Evolutionary conservation across 2,113 vertebrate genomes (phyloP).

Genomic region (Thermophis baileyi): DNA sequence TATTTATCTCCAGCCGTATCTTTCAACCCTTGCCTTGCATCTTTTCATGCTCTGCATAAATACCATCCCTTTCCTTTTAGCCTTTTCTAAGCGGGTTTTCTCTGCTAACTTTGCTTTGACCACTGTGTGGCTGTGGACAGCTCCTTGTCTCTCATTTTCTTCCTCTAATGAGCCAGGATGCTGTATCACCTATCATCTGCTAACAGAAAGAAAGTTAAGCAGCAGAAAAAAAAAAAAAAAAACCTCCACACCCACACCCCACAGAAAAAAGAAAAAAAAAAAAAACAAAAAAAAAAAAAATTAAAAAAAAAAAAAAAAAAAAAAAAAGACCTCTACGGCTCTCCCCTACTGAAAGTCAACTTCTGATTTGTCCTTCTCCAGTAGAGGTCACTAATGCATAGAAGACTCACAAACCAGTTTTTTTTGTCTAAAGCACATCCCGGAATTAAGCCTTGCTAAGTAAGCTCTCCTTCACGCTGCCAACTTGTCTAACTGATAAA

Average conservation of each 20-base stretch:
- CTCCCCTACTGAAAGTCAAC: neutral
- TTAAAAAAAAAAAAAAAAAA: fast-evolving
- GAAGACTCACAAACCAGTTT: neutral
- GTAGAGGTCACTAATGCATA: neutral
- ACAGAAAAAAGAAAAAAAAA: too few species aligned
- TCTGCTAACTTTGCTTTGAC: neutral
- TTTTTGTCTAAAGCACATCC: neutral
- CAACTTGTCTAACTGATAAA: neutral
- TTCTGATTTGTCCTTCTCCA: neutral
- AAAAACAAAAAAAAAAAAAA: too few species aligned
- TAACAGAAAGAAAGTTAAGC: neutral
- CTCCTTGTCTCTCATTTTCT: neutral
- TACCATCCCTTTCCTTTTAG: neutral
- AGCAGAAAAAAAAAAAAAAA: fast-evolving
- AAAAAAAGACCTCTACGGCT: neutral
- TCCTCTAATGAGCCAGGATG: neutral
- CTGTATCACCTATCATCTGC: neutral
- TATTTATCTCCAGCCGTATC: neutral
- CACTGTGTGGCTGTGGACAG: neutral
- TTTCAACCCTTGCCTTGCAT: neutral
- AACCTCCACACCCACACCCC: too few species aligned
- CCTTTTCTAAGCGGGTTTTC: neutral
- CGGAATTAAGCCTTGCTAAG: neutral
- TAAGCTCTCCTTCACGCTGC: neutral
- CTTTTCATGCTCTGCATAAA: neutral